phyloP scores from a whole-genome alignment of 1,140 invertebrate genomes.

The Zelostemma sp. region DNA sequence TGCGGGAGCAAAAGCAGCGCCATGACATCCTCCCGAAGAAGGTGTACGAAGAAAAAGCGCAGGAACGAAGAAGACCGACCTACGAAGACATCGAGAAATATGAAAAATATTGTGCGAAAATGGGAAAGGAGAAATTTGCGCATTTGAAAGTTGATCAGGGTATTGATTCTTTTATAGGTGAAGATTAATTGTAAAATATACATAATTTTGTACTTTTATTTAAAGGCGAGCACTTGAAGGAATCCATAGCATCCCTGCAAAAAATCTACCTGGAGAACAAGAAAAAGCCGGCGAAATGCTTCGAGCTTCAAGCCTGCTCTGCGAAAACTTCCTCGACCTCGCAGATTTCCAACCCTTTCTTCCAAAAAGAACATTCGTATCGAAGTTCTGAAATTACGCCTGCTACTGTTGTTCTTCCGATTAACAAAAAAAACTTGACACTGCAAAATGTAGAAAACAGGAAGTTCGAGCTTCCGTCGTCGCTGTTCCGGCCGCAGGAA shows the following conservation, averaged over 20 bases:
- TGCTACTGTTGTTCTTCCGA: not conserved
- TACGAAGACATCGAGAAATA: slow-evolving; percentile 11
- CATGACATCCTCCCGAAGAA: no score
- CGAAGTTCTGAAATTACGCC: not conserved
- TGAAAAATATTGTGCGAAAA: slow-evolving; percentile 8
- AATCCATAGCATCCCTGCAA: not conserved
- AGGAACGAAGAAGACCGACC: slow-evolving; percentile 8
- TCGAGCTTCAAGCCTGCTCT: slow-evolving; percentile 21
- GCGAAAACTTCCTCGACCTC: slow-evolving; percentile 5
- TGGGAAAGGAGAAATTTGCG: slow-evolving; percentile 10
- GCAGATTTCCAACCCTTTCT: slow-evolving; percentile 14
- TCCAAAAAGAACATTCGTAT: slow-evolving; percentile 7
- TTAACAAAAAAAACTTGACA: not conserved
- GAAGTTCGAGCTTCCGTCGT: not conserved
- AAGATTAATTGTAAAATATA: not conserved
- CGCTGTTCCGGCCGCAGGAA: not conserved
- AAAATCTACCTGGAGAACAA: not conserved
- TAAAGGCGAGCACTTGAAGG: not conserved
- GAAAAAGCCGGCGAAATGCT: slow-evolving; percentile 6
- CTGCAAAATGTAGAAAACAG: no score
- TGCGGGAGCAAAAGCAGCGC: no score
- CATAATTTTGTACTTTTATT: not conserved
- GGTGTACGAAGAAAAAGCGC: slow-evolving; percentile 10
- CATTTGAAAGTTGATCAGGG: slow-evolving; percentile 12
- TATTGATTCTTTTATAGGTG: slow-evolving; percentile 8